phyloP scores from a whole-genome alignment of 2,113 vertebrate genomes.

The Oncorhynchus keta region DNA sequence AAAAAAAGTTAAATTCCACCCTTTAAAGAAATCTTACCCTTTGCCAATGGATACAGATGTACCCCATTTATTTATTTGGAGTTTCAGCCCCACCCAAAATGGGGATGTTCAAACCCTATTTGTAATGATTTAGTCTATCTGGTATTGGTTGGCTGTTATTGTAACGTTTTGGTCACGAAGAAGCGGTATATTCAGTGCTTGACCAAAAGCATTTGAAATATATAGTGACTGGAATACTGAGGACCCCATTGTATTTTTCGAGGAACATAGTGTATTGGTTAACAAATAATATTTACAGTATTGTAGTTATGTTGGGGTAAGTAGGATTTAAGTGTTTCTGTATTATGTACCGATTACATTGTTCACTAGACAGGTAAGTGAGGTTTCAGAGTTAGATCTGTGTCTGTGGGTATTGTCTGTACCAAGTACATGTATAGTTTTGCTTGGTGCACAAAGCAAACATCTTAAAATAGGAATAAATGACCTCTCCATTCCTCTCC shows the following conservation, averaged over 20 bases:
- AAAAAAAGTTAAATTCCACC: neutral
- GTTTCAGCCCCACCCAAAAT: neutral
- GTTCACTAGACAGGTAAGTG: conserved; percentile 49
- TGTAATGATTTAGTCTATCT: neutral
- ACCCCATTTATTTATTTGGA: neutral
- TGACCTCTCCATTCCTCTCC: neutral
- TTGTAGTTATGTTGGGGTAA: conserved; percentile 22
- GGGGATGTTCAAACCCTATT: neutral
- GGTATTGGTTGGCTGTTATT: neutral
- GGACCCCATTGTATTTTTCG: neutral
- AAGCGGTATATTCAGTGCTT: neutral
- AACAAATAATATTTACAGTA: neutral
- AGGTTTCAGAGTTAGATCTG: conserved; percentile 16
- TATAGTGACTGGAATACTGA: neutral
- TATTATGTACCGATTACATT: neutral
- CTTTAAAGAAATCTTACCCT: neutral
- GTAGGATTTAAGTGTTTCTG: conserved; percentile 14
- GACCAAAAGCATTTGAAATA: neutral
- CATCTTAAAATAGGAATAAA: neutral
- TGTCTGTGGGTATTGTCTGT: conserved; percentile 45
- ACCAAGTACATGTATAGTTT: neutral
- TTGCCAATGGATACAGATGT: neutral
- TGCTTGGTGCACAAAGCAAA: conserved; percentile 18
- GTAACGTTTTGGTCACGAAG: neutral
- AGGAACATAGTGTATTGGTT: neutral